Percentiles rank a stretch among this genome's conserved stretches.
These are phyloP conservation scores for Reticulitermes lucifugus DNA, from an alignment of 2,888 invertebrate genomes.

Conservation along the genomic window DNA sequence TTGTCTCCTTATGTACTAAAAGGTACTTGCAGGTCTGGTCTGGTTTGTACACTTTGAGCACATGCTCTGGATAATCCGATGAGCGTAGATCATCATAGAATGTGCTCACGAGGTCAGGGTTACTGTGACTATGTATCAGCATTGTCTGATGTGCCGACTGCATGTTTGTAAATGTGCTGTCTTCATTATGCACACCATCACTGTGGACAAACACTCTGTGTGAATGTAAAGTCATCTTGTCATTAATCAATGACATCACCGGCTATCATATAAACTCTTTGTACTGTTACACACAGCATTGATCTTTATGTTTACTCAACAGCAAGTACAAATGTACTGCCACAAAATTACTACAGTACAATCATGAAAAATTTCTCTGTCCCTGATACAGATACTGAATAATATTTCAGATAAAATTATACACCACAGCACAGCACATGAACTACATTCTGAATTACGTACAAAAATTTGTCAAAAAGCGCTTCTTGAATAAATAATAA, in stretches of 20 bases:
- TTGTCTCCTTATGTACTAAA: constrained; percentile 89
- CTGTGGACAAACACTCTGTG: constrained; percentile 57
- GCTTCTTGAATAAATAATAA: not conserved
- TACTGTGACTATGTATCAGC: constrained; percentile 85
- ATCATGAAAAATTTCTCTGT: too few relatives aligned
- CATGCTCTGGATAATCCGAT: constrained; percentile 94
- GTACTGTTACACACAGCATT: too few relatives aligned
- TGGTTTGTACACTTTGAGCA: constrained; percentile 90
- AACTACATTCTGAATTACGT: too few relatives aligned
- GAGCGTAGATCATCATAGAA: constrained; percentile 85
- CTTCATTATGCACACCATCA: constrained; percentile 75
- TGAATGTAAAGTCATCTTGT: not conserved
- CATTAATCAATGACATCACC: too few relatives aligned
- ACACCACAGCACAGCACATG: too few relatives aligned
- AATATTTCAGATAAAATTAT: too few relatives aligned
- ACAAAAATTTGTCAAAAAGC: too few relatives aligned
- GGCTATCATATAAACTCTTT: too few relatives aligned
- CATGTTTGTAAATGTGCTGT: constrained; percentile 62
- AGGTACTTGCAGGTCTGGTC: constrained; percentile 99
- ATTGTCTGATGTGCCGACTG: constrained; percentile 47
- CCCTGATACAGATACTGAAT: too few relatives aligned
- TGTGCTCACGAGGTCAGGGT: constrained; percentile 77
- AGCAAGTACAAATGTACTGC: too few relatives aligned
- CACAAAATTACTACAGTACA: too few relatives aligned
- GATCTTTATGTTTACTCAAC: too few relatives aligned